A percentile compares a stretch with the other conserved stretches of the same genome.
Evolutionary conservation across 2,888 invertebrate species (phyloP).

Genomic region (Chrysopilus asiliformis): DNA sequence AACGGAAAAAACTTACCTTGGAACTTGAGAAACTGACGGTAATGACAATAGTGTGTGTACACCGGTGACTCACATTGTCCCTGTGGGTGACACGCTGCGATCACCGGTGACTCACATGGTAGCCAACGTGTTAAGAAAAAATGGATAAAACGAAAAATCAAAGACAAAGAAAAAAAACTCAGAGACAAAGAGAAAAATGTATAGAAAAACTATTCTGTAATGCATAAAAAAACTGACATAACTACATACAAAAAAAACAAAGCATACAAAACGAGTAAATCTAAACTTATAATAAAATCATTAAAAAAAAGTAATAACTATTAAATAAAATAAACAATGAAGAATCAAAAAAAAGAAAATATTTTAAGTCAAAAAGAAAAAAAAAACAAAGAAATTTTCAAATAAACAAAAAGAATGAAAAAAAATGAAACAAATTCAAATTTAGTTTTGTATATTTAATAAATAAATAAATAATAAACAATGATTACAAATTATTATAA

Average conservation of each 20-base stretch:
- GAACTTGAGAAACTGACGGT: too few species aligned
- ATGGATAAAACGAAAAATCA: background rate
- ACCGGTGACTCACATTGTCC: too few species aligned
- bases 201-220: conserved; percentile 5
- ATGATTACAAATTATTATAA: background rate
- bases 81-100: too few species aligned
- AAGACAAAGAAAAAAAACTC: background rate
- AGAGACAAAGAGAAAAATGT: background rate
- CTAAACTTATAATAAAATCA: conserved; percentile 4
- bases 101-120: too few species aligned
- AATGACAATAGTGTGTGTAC: too few species aligned
- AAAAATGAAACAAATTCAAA: too few species aligned
- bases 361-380: conserved; percentile 3
- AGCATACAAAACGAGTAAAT: background rate
- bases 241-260: background rate
- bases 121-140: too few species aligned
- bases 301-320: background rate
- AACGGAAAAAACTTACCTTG: too few species aligned
- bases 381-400: conserved; percentile 3
- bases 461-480: background rate
- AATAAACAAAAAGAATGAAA: too few species aligned
- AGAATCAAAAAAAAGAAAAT: too few species aligned
- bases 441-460: too few species aligned
- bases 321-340: background rate
- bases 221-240: conserved; percentile 6